Evolutionary conservation across 2,113 vertebrate genomes (phyloP).

Genomic region (Glareola pratincola): DNA sequence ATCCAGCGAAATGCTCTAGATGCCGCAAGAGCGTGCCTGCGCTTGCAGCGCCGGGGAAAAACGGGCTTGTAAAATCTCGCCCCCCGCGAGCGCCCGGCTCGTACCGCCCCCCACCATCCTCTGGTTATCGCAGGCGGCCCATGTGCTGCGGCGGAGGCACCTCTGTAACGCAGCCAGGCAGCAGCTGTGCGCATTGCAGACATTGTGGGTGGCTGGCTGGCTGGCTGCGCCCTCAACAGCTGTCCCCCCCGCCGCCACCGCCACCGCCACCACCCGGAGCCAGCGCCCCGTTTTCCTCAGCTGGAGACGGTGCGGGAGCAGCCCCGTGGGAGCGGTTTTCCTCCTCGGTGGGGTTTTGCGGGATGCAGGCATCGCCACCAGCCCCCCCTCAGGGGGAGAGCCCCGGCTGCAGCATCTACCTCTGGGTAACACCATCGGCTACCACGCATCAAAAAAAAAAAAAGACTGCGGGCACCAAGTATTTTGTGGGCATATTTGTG

Average conservation of each 20-base stretch:
- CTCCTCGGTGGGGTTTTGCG: neutral
- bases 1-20: constrained; percentile 59
- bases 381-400: neutral
- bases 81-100: neutral
- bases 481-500: neutral
- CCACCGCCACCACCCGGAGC: neutral
- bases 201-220: constrained; percentile 49
- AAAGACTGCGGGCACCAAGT: neutral
- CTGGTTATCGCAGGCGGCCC: neutral
- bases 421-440: neutral
- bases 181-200: constrained; percentile 73
- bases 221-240: constrained; percentile 53
- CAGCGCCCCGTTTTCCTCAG: neutral
- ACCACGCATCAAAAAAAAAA: neutral
- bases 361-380: neutral
- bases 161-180: constrained; percentile 66
- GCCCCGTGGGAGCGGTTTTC: neutral
- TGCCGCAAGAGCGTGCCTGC: constrained; percentile 69
- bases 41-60: constrained; percentile 48
- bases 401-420: neutral
- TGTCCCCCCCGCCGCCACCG: constrained; percentile 1
- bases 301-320: neutral
- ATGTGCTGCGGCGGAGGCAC: constrained; percentile 53
- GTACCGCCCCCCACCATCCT: neutral
- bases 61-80: constrained; percentile 53